Evolutionary conservation across 2,888 invertebrate species (phyloP).

Genomic region (Callyntrura sp.): DNA sequence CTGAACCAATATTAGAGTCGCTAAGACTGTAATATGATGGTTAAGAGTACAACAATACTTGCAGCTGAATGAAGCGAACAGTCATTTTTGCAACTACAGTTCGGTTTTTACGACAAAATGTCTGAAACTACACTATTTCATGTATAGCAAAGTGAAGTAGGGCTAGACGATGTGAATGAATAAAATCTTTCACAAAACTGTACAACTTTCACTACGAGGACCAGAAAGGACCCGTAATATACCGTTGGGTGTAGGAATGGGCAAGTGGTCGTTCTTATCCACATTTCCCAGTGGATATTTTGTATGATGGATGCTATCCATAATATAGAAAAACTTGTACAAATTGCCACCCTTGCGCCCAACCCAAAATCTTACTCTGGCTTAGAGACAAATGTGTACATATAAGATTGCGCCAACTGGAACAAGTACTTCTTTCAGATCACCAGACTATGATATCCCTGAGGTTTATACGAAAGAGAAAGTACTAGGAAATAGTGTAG

Average conservation of each 20-base stretch:
- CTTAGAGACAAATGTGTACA: background rate
- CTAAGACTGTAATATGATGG: background rate
- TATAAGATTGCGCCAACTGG: background rate
- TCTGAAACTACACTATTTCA: conserved; percentile 22
- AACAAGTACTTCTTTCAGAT: conserved; percentile 14
- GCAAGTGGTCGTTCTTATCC: background rate
- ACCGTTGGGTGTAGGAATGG: background rate
- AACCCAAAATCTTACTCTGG: background rate
- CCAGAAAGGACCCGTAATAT: background rate
- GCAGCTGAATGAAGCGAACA: conserved; percentile 12
- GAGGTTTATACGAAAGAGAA: background rate
- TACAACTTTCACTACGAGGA: background rate
- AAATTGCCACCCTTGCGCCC: conserved; percentile 9
- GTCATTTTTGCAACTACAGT: conserved; percentile 13
- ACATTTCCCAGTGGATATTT: background rate
- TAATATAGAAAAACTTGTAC: background rate
- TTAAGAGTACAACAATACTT: background rate
- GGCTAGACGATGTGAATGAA: conserved; percentile 20
- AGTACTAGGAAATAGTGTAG: background rate
- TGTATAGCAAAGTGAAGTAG: conserved; percentile 7
- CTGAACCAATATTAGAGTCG: background rate
- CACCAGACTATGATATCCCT: background rate
- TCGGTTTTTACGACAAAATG: conserved; percentile 25
- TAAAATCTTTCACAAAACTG: background rate
- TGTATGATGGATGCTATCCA: background rate